Percentiles rank a stretch among this genome's conserved stretches.
Evolutionary conservation across 1,140 invertebrate species (phyloP).

Genomic region (Drosophila yakuba): DNA sequence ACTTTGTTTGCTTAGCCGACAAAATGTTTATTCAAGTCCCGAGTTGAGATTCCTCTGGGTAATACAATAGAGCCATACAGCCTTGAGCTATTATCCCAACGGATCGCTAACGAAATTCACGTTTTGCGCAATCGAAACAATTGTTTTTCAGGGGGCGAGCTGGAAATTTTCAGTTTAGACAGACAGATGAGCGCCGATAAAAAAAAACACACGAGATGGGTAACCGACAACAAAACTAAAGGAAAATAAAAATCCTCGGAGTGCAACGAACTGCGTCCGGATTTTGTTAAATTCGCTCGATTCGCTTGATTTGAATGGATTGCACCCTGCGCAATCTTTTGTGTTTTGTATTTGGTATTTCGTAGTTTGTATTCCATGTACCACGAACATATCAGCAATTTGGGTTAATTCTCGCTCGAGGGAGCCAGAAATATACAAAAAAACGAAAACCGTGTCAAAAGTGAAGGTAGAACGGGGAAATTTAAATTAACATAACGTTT

Average conservation of each 20-base stretch:
- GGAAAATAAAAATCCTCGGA: slow-evolving; percentile 24
- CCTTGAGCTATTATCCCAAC: slow-evolving; percentile 77
- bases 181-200: slow-evolving; percentile 55
- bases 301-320: slow-evolving; percentile 20
- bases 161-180: slow-evolving; percentile 8
- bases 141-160: slow-evolving; percentile 45
- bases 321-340: slow-evolving; percentile 14
- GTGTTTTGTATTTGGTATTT: neutral
- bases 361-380: neutral
- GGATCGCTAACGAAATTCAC: slow-evolving; percentile 44
- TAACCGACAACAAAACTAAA: slow-evolving; percentile 32
- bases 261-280: slow-evolving; percentile 41
- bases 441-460: slow-evolving; percentile 9
- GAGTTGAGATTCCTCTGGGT: slow-evolving; percentile 1
- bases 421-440: neutral
- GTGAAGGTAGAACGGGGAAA: slow-evolving; percentile 1
- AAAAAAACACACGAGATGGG: slow-evolving; percentile 28
- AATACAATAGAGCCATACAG: slow-evolving; percentile 72
- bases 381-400: slow-evolving; percentile 12
- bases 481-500: no score
- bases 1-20: slow-evolving; percentile 74
- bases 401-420: slow-evolving; percentile 10
- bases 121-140: slow-evolving; percentile 78
- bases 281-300: slow-evolving; percentile 7
- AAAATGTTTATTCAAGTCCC: slow-evolving; percentile 73